These are phyloP conservation scores for Orchesella flavescens DNA, from an alignment of 2,888 invertebrate species.

Conservation along the genomic window DNA sequence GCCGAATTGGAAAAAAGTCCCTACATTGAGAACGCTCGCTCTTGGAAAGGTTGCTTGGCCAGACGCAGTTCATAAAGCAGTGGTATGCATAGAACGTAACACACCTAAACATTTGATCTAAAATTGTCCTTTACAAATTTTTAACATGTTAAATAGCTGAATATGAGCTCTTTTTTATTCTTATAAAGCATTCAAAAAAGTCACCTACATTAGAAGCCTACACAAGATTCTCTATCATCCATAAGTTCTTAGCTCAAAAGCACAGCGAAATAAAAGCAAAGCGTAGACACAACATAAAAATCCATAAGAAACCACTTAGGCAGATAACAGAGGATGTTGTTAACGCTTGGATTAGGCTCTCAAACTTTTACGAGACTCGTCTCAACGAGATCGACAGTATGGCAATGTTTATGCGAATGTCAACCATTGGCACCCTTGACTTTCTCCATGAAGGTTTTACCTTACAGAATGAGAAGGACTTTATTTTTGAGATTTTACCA, in stretches of 20 bases:
- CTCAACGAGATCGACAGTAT: slow-evolving; percentile 62
- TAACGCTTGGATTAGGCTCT: slow-evolving; percentile 67
- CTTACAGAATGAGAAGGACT: slow-evolving; percentile 46
- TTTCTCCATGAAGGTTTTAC: slow-evolving; percentile 66
- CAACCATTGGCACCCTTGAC: slow-evolving; percentile 61
- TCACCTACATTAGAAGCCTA: slow-evolving; percentile 44
- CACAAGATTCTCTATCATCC: slow-evolving; percentile 33
- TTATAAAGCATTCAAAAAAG: slow-evolving; percentile 39
- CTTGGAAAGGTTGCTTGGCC: slow-evolving; percentile 67
- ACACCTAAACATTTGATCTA: neutral
- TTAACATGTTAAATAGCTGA: neutral
- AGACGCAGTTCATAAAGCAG: slow-evolving; percentile 56
- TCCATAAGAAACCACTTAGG: slow-evolving; percentile 7
- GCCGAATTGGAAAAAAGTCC: slow-evolving; percentile 65
- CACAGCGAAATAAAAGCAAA: slow-evolving; percentile 21
- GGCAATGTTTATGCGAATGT: slow-evolving; percentile 55
- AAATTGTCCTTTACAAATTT: neutral
- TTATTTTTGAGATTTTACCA: slow-evolving; percentile 36
- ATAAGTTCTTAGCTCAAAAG: slow-evolving; percentile 35
- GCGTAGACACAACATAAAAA: slow-evolving; percentile 35
- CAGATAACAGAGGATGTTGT: slow-evolving; percentile 55
- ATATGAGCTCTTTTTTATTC: neutral
- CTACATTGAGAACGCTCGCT: slow-evolving; percentile 61
- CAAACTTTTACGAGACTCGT: slow-evolving; percentile 63
- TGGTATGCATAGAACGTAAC: slow-evolving; percentile 4